A percentile compares a stretch with the other conserved stretches of the same genome.
phyloP scores from a whole-genome alignment of 2,797 vertebrate species.

The Bradypodion pumilum region DNA sequence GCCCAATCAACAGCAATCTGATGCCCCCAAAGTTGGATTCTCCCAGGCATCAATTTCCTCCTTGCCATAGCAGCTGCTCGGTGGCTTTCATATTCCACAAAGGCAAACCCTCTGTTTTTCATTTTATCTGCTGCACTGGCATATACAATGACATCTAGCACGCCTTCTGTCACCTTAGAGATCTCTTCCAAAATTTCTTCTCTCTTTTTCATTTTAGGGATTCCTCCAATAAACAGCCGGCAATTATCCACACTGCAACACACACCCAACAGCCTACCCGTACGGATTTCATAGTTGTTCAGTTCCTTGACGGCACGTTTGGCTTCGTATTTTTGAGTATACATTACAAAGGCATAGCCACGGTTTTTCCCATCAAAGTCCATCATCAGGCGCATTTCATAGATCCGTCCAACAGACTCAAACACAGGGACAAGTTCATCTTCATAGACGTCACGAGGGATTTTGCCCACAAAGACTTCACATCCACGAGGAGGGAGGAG shows the following conservation, averaged over 20 bases:
- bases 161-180: conserved; percentile 96
- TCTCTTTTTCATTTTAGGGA: conserved; percentile 99
- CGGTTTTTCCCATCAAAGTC: conserved; percentile 99
- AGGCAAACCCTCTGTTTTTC: conserved; percentile 99
- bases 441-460: conserved; percentile 96
- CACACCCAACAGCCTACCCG: conserved; percentile 92
- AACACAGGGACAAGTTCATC: conserved; percentile 97
- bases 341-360: conserved; percentile 97
- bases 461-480: conserved; percentile 98
- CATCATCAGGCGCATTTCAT: conserved; percentile 99
- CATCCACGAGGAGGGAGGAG: conserved; percentile 90
- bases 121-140: conserved; percentile 98
- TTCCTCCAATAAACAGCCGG: conserved; percentile 96
- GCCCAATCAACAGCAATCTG: conserved; percentile 99
- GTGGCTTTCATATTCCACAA: conserved; percentile 98
- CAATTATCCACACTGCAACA: conserved; percentile 99
- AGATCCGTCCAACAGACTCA: conserved; percentile 92
- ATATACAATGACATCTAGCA: conserved; percentile 96
- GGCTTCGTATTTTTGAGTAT: conserved; percentile 93
- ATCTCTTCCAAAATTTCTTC: conserved; percentile 99
- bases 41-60: conserved; percentile 96
- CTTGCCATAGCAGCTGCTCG: conserved; percentile 97
- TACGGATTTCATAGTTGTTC: conserved; percentile 97
- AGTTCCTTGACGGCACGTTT: conserved; percentile 96
- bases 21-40: conserved; percentile 98